phyloP scores from a whole-genome alignment of 35 echinoderm and acorn worm genomes.

The Apostichopus californicus region DNA sequence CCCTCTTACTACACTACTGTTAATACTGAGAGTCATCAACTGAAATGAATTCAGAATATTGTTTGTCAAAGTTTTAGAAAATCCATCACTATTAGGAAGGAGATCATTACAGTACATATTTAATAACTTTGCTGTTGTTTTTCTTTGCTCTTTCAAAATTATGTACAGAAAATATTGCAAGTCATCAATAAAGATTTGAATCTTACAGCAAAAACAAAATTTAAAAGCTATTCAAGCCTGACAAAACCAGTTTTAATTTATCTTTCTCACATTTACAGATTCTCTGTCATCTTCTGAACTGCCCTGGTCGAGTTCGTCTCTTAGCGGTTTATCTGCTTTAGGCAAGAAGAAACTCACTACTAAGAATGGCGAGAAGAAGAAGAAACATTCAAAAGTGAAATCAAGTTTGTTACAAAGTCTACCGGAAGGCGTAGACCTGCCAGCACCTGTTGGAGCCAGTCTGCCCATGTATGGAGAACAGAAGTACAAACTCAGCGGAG shows the following conservation, averaged over 20 bases:
- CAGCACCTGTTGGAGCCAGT: conserved; percentile 42
- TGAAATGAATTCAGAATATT: too few species aligned
- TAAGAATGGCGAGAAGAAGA: conserved; percentile 43
- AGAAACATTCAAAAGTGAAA: conserved; percentile 50
- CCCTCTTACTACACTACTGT: too few species aligned
- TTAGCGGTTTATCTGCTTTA: neutral
- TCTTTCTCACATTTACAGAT: neutral
- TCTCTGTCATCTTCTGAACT: conserved; percentile 37
- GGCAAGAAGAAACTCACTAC: conserved; percentile 42
- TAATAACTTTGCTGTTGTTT: too few species aligned
- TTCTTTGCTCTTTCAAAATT: too few species aligned
- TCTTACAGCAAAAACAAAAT: neutral
- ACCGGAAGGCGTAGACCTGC: conserved; percentile 15
- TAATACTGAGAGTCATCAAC: too few species aligned
- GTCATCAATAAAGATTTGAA: too few species aligned
- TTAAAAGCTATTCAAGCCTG: neutral
- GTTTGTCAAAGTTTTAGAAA: too few species aligned
- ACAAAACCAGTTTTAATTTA: neutral
- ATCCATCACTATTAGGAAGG: too few species aligned
- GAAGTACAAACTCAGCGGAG: conserved; percentile 31
- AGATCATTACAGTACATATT: too few species aligned
- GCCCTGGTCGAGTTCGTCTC: conserved; percentile 17
- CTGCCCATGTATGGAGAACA: conserved; percentile 43
- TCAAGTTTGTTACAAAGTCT: neutral
- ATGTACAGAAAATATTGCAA: too few species aligned